Evolutionary conservation across 2,888 invertebrate species (phyloP), one percentile per base, ranked within the genome.

Genomic region (Phaonia tiefii): DNA sequence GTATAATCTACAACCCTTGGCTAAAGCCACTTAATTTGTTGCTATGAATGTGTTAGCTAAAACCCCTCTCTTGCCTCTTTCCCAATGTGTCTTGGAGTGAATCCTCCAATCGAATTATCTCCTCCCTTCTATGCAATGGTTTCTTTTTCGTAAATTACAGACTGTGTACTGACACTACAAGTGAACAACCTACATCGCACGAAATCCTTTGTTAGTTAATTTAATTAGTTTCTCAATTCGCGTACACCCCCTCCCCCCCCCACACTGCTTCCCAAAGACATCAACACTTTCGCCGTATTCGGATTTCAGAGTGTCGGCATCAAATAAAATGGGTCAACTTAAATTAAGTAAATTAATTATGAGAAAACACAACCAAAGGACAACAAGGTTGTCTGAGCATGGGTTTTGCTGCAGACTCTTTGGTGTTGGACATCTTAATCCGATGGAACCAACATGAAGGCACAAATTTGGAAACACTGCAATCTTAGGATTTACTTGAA

Each of bases 201-300:
- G 65, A 25, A 26, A 70, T 74, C 75, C 70, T 79, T 75, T 76
- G 80, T 75, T 51, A 73, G 56, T 58, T 80, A 67, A 80, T 76
- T 80, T 63, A 80, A 80, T 80, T 80, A 75, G 69, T 75, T 75
- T 65, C 39, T 20, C 65, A 76, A 75, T 80, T 75, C 54, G 72
- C 37, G 15, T 60, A 20, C 37, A 15, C 37, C 13, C 2, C 2
- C 51, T 1, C 37, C 10, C 22, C 15, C 7, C 2, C 17, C 46
- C 2, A 13, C 15, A 15, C 37, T 7, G 5, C 5, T 49, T 3
- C 51, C 17, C 2, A n/a, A 37, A 37, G 58, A 17, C 8, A 10
- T 15, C 20, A 39, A 17, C 60, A 39, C 37, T 60, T 60, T 60
- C 60, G 20, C 39, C 39, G 11, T 39, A 1, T 10, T 13, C 25